Evolutionary conservation across 2,113 vertebrate genomes (phyloP), one percentile per base, ranked within the genome.

Genomic region (Rhea americana): DNA sequence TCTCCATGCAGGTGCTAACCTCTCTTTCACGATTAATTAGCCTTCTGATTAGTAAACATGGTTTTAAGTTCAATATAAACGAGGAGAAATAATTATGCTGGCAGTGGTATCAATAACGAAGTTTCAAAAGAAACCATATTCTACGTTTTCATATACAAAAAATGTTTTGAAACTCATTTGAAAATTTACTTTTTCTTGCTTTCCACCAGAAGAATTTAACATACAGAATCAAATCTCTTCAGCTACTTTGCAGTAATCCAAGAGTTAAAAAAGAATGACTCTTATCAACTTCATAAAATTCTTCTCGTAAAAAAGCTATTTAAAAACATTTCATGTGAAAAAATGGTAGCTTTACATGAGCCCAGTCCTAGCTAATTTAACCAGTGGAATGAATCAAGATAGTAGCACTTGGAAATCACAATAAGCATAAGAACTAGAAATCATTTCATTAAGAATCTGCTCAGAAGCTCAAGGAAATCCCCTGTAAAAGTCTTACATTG

Each of bases 151-250:
- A 58, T 21, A 56, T 32, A 43, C 2, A 30, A 3, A 72, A 28
- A 62, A 70, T 55, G 3, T 82, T 85, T 85, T 32, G 17, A 88
- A 70, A 74, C 0, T 45, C 43, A 45, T 45, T 45, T 45, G 43
- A 45, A 45, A 45, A 0, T 85, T 80, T 88, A n/a, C 22, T 82
- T 72, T 67, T 62, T 75, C 5, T 79, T 56, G 24, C 56, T 94
- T 91, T 61, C 47, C 32, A n/a, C n/a, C 43, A 47, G 19, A 1
- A 85, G 19, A 87, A 67, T 26, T 10, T 45, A 56, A 59, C 85
- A 82, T 82, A 82, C 48, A 92, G 5, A 80, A 37, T 21, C 28
- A 81, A 83, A 88, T 32, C 47, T 77, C 61, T 81, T 79, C 83
- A 73, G 39, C 26, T 68, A 72, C 50, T 88, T 39, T 37, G 22